Evolutionary conservation across 2,888 invertebrate species (phyloP).

Genomic region (Brenthis ino): DNA sequence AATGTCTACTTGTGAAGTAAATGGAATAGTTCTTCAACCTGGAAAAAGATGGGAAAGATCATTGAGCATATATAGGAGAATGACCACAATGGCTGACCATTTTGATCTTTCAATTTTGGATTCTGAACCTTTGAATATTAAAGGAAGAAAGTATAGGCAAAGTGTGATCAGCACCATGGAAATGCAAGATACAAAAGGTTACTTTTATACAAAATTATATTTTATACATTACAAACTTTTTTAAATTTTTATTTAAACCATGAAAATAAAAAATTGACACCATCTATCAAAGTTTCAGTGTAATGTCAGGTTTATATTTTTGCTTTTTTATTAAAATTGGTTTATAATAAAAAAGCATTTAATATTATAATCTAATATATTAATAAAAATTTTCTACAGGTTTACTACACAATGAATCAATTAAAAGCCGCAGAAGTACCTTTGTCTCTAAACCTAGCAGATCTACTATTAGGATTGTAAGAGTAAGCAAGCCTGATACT

Average conservation of each 20-base stretch:
- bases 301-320: conserved; percentile 75
- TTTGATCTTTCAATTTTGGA: conserved; percentile 69
- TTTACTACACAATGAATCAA: conserved; percentile 76
- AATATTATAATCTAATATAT: conserved; percentile 35
- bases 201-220: neutral
- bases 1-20: conserved; percentile 44
- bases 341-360: conserved; percentile 36
- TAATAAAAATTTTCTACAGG: conserved; percentile 54
- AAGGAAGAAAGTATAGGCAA: conserved; percentile 81
- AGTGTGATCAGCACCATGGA: conserved; percentile 79
- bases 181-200: conserved; percentile 74
- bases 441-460: conserved; percentile 70
- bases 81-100: conserved; percentile 68
- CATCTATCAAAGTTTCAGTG: conserved; percentile 78
- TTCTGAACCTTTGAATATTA: conserved; percentile 60
- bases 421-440: conserved; percentile 71
- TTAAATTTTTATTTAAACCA: conserved; percentile 29
- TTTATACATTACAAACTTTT: conserved; percentile 1
- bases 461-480: conserved; percentile 70
- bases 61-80: conserved; percentile 80
- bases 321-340: conserved; percentile 16
- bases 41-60: conserved; percentile 88
- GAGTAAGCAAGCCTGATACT: conserved; percentile 53
- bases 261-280: conserved; percentile 55
- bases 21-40: conserved; percentile 79